A percentile compares a stretch with the other conserved stretches of the same genome.
These are phyloP conservation scores for Aproaerema taeniolella DNA, from an alignment of 2,888 invertebrate genomes.

Conservation along the genomic window DNA sequence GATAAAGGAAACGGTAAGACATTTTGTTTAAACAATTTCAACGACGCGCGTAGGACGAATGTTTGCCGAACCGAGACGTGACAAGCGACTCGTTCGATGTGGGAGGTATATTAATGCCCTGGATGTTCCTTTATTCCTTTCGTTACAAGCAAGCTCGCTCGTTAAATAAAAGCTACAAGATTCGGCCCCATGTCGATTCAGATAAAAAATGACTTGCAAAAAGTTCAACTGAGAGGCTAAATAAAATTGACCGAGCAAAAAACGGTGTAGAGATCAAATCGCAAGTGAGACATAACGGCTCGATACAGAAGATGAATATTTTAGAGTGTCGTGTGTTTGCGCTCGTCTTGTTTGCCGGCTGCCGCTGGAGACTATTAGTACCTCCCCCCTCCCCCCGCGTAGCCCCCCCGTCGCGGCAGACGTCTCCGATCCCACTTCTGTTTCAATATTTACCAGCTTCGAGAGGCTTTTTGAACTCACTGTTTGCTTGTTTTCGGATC, in stretches of 20 bases:
- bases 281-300: conserved; percentile 36
- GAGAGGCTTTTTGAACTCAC: conserved; percentile 75
- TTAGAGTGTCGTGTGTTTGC: conserved; percentile 60
- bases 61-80: conserved; percentile 12
- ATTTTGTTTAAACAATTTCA: conserved; percentile 19
- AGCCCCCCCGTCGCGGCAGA: conserved; percentile 42
- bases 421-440: conserved; percentile 74
- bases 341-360: conserved; percentile 63
- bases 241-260: conserved; percentile 1
- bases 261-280: conserved; percentile 27
- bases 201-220: conserved; percentile 3
- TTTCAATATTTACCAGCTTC: conserved; percentile 76
- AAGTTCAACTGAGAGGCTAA: conserved; percentile 6
- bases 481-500: conserved; percentile 77
- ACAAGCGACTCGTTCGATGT: conserved; percentile 2
- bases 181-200: neutral
- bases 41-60: conserved; percentile 10
- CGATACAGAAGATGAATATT: conserved; percentile 63
- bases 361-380: conserved; percentile 78
- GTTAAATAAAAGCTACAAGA: neutral
- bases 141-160: neutral
- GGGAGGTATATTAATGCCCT: conserved; percentile 9
- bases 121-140: conserved; percentile 5
- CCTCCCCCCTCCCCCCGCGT: conserved; percentile 30
- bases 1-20: conserved; percentile 86